Evolutionary conservation across 2,797 vertebrate genomes (phyloP).

Genomic region (Dendrocincla tyrannina): DNA sequence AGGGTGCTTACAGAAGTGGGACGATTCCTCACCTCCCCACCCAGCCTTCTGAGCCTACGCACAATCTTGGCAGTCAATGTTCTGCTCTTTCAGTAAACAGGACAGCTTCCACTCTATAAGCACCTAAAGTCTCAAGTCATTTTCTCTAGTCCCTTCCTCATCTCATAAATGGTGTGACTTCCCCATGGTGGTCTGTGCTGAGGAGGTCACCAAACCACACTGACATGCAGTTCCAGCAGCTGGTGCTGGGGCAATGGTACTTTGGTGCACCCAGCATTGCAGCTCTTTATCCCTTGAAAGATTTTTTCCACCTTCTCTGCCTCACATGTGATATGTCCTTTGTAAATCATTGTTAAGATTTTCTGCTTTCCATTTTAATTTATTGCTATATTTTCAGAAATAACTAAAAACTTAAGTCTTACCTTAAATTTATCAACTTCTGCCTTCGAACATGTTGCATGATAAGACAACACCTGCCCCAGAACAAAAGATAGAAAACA

Average conservation of each 20-base stretch:
- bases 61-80: neutral
- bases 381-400: neutral
- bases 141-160: neutral
- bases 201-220: neutral
- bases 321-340: neutral
- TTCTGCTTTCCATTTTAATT: neutral
- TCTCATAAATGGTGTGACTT: neutral
- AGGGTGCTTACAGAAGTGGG: neutral
- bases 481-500: slow-evolving; percentile 45
- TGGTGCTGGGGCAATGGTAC: neutral
- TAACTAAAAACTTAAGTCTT: slow-evolving; percentile 49
- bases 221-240: neutral
- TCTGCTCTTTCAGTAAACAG: neutral
- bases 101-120: neutral
- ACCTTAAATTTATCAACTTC: slow-evolving; percentile 99
- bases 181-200: neutral
- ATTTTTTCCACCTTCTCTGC: neutral
- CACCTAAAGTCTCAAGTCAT: neutral
- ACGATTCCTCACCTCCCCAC: neutral
- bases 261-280: neutral
- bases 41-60: neutral
- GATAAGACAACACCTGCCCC: slow-evolving; percentile 94
- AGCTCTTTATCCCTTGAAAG: neutral
- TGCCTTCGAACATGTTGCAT: slow-evolving; percentile 96
- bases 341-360: neutral